phyloP scores from a whole-genome alignment of 37 sponge, comb jelly and placozoan genomes.

The Halichondria panicea region DNA sequence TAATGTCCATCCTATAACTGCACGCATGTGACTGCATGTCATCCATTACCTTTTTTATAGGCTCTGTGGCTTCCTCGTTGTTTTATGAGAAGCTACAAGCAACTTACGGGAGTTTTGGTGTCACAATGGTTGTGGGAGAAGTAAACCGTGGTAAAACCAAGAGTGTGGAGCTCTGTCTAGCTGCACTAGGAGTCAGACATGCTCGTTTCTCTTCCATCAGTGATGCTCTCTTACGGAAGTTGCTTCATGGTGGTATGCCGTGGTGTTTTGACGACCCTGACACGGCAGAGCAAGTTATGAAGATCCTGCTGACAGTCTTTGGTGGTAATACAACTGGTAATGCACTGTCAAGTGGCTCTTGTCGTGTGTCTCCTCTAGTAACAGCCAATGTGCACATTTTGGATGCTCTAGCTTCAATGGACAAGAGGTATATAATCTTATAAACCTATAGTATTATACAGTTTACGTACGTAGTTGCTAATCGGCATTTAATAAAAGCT shows the following conservation, averaged over 20 bases:
- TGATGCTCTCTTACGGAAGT: background rate
- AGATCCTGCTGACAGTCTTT: background rate
- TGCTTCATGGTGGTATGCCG: conserved; percentile 9
- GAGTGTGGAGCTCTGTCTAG: conserved; percentile 6
- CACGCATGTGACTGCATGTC: background rate
- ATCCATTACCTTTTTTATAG: background rate
- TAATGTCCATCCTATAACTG: background rate
- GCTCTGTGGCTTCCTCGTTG: background rate
- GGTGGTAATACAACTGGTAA: conserved; percentile 1
- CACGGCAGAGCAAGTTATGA: background rate
- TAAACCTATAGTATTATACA: too few species aligned
- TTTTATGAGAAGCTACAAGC: conserved; percentile 1
- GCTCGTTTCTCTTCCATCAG: background rate
- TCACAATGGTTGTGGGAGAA: background rate
- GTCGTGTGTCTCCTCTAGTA: background rate
- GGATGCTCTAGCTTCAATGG: conserved; percentile 10
- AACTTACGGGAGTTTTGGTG: conserved; percentile 5
- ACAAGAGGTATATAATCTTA: conserved; percentile 9
- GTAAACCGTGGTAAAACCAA: conserved; percentile 10
- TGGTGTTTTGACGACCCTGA: conserved; percentile 24
- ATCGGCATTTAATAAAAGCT: too few species aligned
- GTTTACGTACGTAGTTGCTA: too few species aligned
- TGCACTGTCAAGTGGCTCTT: background rate
- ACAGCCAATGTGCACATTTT: background rate
- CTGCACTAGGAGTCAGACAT: background rate